A percentile compares a stretch with the other conserved stretches of the same genome.
Conservation (phyloP, 2,797 vertebrate genomes). For the Echiichthys vipera region DNA sequence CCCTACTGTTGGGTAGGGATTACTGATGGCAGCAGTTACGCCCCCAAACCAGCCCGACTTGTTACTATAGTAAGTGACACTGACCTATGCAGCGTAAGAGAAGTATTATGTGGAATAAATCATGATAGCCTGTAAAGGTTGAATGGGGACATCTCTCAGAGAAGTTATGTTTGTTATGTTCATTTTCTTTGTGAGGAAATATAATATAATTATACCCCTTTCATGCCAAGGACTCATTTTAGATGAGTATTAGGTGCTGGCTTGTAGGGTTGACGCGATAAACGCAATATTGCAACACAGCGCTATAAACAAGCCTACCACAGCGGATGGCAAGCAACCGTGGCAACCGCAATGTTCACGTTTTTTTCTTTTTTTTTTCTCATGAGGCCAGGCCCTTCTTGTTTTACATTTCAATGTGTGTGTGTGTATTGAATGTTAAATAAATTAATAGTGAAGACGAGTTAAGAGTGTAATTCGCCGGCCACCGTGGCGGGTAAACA, state of each 20-base stretch:
- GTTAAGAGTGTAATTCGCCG: too few relatives aligned
- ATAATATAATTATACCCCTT: conserved; percentile 8
- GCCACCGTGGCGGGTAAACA: too few relatives aligned
- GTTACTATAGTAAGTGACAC: conserved; percentile 1
- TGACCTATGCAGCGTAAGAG: background rate
- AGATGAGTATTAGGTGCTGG: background rate
- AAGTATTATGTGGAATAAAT: conserved; percentile 9
- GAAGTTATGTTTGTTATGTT: conserved; percentile 12
- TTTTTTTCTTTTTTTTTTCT: too few relatives aligned
- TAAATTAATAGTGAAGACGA: too few relatives aligned
- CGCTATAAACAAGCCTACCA: too few relatives aligned
- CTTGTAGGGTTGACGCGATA: too few relatives aligned
- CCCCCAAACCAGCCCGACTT: conserved; percentile 5
- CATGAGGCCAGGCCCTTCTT: too few relatives aligned
- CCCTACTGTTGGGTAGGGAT: conserved; percentile 61
- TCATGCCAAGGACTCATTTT: background rate
- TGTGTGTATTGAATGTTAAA: too few relatives aligned
- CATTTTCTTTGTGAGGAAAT: conserved; percentile 15
- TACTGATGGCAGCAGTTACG: conserved; percentile 35
- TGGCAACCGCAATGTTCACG: too few relatives aligned
- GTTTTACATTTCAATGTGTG: too few relatives aligned
- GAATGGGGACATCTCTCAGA: background rate
- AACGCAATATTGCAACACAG: too few relatives aligned
- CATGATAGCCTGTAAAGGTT: background rate
- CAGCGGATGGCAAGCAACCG: too few relatives aligned